Percentiles rank a stretch among this genome's conserved stretches.
phyloP scores from a whole-genome alignment of 2,113 vertebrate species.

The Rynchops niger region DNA sequence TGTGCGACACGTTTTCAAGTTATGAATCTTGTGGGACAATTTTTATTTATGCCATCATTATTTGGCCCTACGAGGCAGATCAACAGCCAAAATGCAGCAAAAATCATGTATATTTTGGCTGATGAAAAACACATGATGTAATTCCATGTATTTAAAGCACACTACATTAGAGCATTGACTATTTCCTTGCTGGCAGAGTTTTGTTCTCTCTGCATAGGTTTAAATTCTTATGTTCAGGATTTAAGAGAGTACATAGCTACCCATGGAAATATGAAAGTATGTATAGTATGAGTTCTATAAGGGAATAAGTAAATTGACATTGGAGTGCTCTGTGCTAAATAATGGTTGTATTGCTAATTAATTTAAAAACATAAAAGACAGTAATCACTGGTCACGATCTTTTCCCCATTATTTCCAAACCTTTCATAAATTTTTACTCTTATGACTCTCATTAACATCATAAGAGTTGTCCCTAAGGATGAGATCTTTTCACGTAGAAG shows the following conservation, averaged over 20 bases:
- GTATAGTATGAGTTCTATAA: background rate
- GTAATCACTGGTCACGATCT: background rate
- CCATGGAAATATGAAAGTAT: background rate
- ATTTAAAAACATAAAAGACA: background rate
- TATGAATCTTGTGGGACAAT: background rate
- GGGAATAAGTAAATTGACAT: background rate
- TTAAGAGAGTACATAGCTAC: background rate
- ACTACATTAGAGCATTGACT: background rate
- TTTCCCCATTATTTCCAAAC: slow-evolving; percentile 34
- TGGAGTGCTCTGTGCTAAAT: background rate
- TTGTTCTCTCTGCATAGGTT: background rate
- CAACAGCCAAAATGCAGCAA: background rate
- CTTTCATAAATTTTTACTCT: slow-evolving; percentile 10
- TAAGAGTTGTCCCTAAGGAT: background rate
- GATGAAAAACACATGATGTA: background rate
- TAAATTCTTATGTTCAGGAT: background rate
- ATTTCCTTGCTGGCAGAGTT: background rate
- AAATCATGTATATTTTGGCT: background rate
- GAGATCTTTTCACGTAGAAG: background rate
- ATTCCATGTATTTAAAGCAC: background rate
- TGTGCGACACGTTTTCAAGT: background rate
- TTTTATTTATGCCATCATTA: background rate
- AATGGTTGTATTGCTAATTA: background rate
- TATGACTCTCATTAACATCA: slow-evolving; percentile 11
- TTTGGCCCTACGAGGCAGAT: background rate